Evolutionary conservation across 2,888 invertebrate genomes (phyloP).

Genomic region (Encarsia formosa): DNA sequence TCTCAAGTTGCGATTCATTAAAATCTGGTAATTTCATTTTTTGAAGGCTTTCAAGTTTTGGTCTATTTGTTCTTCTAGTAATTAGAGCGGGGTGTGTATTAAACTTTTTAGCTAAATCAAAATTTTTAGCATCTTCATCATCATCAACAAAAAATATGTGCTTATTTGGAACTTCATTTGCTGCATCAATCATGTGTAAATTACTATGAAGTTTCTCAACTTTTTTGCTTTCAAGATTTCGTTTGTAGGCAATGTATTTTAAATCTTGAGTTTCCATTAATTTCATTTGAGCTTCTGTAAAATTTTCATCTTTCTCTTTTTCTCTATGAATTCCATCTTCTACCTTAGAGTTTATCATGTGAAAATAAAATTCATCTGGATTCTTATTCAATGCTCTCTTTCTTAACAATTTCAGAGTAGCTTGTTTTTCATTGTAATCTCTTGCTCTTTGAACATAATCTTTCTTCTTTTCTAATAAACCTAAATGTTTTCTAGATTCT

Average conservation of each 20-base stretch:
- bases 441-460: slow-evolving; percentile 77
- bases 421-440: slow-evolving; percentile 78
- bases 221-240: slow-evolving; percentile 77
- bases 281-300: slow-evolving; percentile 78
- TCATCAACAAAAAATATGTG: slow-evolving; percentile 76
- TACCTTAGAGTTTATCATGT: slow-evolving; percentile 87
- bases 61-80: slow-evolving; percentile 66
- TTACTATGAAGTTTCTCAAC: slow-evolving; percentile 70
- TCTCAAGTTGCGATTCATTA: slow-evolving; percentile 54
- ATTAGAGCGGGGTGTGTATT: slow-evolving; percentile 73
- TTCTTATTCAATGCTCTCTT: slow-evolving; percentile 87
- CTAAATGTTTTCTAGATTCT: slow-evolving; percentile 69
- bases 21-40: slow-evolving; percentile 60
- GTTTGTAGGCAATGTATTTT: slow-evolving; percentile 82
- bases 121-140: slow-evolving; percentile 58
- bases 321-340: slow-evolving; percentile 61
- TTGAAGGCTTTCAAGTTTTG: slow-evolving; percentile 58
- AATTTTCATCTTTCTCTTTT: slow-evolving; percentile 65
- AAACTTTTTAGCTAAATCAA: slow-evolving; percentile 67
- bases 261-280: slow-evolving; percentile 90
- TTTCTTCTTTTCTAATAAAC: slow-evolving; percentile 83
- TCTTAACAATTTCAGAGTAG: slow-evolving; percentile 74
- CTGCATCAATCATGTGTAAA: slow-evolving; percentile 77
- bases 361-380: slow-evolving; percentile 98
- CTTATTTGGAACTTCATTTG: slow-evolving; percentile 65